Percentiles rank a stretch among this genome's conserved stretches.
These are phyloP conservation scores for Brevipalpus yothersi DNA, from an alignment of 1,140 invertebrate genomes.

Conservation along the genomic window DNA sequence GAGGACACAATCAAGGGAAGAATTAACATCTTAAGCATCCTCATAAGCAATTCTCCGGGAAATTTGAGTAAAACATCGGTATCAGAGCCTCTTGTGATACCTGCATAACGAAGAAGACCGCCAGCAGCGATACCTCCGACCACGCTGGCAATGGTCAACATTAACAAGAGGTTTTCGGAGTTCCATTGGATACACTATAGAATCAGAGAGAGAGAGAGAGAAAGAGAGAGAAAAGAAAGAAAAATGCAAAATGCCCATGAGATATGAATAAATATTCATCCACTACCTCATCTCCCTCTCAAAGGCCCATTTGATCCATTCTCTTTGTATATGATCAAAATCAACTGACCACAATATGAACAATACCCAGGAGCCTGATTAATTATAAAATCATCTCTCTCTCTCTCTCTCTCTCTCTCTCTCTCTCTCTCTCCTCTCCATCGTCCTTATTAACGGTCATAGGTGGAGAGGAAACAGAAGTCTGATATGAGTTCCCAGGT, in stretches of 20 bases:
- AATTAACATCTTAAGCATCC: conserved; percentile 26
- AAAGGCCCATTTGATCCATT: background rate
- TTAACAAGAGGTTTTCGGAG: conserved; percentile 20
- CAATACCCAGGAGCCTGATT: too few relatives aligned
- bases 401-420: too few relatives aligned
- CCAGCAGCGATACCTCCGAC: conserved; percentile 23
- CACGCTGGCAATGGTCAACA: conserved; percentile 25
- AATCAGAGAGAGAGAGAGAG: background rate
- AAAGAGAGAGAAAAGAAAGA: background rate
- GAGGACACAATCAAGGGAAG: conserved; percentile 24
- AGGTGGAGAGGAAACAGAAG: too few relatives aligned
- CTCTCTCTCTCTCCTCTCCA: too few relatives aligned
- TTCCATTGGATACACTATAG: background rate
- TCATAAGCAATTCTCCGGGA: conserved; percentile 25
- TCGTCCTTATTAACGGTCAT: too few relatives aligned
- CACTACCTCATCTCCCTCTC: background rate
- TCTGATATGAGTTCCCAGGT: too few relatives aligned
- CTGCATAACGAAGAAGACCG: conserved; percentile 14
- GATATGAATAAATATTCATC: background rate
- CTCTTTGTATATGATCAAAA: too few relatives aligned
- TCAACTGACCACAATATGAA: too few relatives aligned
- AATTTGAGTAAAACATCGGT: conserved; percentile 21
- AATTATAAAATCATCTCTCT: too few relatives aligned
- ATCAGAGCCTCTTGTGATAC: conserved; percentile 12
- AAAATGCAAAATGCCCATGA: background rate